These are phyloP conservation scores for Lycopodina hypogea DNA, from an alignment of 37 sponge, comb jelly and placozoan genomes.

Conservation along the genomic window DNA sequence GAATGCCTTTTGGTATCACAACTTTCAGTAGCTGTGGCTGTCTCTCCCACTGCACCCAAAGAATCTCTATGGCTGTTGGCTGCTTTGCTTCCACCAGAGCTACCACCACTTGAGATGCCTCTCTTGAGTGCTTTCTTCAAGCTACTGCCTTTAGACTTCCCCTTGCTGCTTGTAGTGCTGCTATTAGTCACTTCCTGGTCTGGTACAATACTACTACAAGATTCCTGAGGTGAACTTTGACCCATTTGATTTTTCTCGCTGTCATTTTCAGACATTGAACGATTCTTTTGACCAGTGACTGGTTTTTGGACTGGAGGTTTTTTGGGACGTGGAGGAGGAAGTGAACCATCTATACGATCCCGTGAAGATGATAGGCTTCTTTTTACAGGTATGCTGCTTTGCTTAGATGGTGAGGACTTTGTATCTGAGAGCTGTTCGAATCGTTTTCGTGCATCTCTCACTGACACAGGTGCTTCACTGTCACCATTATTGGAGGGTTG, in stretches of 20 bases:
- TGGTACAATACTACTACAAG: too few relatives aligned
- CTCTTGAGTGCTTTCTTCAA: slow-evolving; percentile 5
- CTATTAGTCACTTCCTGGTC: too few relatives aligned
- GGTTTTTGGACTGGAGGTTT: neutral
- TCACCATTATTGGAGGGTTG: neutral
- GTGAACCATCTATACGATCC: neutral
- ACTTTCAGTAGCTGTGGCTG: too few relatives aligned
- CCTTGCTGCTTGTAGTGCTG: neutral
- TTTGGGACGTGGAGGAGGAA: neutral
- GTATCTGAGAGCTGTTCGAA: slow-evolving; percentile 4
- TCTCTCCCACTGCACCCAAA: neutral
- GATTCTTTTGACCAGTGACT: too few relatives aligned
- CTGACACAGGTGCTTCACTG: neutral
- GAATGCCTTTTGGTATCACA: neutral
- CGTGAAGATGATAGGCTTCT: neutral
- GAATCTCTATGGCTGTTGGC: neutral
- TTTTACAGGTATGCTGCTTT: neutral
- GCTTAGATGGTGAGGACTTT: neutral
- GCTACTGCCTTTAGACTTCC: neutral
- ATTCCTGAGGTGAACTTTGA: too few relatives aligned
- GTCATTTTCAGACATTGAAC: too few relatives aligned
- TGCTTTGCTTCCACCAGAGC: too few relatives aligned
- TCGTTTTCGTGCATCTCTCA: slow-evolving; percentile 13
- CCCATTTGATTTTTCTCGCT: too few relatives aligned
- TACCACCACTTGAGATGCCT: neutral